These are phyloP conservation scores for Cynoglossus semilaevis DNA, from an alignment of 2,113 vertebrate genomes.

Conservation along the genomic window DNA sequence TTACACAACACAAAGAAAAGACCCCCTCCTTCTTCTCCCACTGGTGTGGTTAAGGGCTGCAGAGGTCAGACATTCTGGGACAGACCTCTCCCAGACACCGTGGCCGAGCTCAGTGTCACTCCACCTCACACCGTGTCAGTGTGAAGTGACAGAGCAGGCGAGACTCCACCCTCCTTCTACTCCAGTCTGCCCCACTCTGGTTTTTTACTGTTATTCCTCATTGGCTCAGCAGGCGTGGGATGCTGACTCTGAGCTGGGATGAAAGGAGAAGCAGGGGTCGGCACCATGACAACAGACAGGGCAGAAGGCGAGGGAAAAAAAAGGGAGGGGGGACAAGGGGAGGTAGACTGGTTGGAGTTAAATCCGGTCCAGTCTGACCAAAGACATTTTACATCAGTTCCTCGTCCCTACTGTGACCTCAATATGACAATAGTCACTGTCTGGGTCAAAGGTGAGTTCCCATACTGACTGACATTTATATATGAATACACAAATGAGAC, in stretches of 20 bases:
- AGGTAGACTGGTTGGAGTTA: conserved; percentile 34
- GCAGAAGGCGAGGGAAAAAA: conserved; percentile 54
- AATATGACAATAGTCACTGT: conserved; percentile 48
- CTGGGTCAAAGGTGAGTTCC: conserved; percentile 48
- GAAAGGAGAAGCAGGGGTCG: conserved; percentile 49
- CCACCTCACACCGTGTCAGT: conserved; percentile 68
- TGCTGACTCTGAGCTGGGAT: conserved; percentile 54
- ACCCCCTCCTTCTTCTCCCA: conserved; percentile 35
- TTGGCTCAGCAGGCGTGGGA: conserved; percentile 50
- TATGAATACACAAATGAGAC: conserved; percentile 16
- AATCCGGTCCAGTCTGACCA: conserved; percentile 56
- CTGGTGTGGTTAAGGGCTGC: conserved; percentile 39
- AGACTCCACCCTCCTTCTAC: conserved; percentile 25
- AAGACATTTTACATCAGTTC: conserved; percentile 67
- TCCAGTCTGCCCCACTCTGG: conserved; percentile 19
- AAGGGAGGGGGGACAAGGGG: conserved; percentile 8
- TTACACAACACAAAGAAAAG: conserved; percentile 57
- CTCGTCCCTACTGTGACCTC: conserved; percentile 33
- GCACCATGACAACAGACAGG: conserved; percentile 55
- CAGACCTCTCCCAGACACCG: conserved; percentile 61
- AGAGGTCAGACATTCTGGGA: conserved; percentile 53
- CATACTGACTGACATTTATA: conserved; percentile 22
- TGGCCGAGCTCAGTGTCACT: conserved; percentile 69
- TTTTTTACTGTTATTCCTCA: conserved; percentile 53
- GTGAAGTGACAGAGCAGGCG: conserved; percentile 68